phyloP scores from a whole-genome alignment of 2,113 vertebrate species.

The Myrmecobius fasciatus region DNA sequence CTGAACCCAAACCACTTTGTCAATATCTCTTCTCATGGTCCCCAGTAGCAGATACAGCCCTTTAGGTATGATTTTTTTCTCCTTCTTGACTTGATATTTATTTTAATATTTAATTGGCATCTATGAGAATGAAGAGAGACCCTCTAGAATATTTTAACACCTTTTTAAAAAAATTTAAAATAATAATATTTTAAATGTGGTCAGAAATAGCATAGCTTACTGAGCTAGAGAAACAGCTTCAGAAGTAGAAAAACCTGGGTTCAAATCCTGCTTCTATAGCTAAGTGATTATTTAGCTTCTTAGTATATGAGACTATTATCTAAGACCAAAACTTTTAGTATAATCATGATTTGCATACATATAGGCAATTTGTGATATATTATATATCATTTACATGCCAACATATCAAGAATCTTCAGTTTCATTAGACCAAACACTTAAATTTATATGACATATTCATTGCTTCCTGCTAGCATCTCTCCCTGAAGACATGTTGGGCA shows the following conservation, averaged over 20 bases:
- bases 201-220: neutral
- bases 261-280: neutral
- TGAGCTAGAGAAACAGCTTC: neutral
- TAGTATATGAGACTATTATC: neutral
- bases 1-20: neutral
- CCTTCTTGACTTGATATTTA: neutral
- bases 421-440: neutral
- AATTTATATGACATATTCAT: neutral
- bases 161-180: neutral
- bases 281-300: conserved; percentile 19
- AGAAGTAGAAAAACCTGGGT: neutral
- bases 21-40: neutral
- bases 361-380: neutral
- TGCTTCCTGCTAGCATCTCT: neutral
- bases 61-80: neutral
- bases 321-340: neutral
- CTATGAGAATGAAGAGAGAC: neutral
- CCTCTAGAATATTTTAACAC: neutral
- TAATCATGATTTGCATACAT: neutral
- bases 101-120: neutral
- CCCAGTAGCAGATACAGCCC: neutral
- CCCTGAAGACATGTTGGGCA: neutral
- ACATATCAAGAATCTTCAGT: neutral
- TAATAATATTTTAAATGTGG: neutral
- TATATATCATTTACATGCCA: neutral